phyloP scores from a whole-genome alignment of 1,140 invertebrate species.

The Caenorhabditis inopinata region DNA sequence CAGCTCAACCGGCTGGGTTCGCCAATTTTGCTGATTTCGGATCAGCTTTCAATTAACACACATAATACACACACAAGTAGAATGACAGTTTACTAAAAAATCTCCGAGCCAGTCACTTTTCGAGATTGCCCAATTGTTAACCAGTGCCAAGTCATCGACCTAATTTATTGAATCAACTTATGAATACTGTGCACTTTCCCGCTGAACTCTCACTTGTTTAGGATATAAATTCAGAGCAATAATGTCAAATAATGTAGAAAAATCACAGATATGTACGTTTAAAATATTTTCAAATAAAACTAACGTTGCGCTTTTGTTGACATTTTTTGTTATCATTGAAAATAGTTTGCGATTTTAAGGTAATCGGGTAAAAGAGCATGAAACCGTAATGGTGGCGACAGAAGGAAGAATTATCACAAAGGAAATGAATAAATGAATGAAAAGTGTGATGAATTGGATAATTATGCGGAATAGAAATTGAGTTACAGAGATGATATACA shows the following conservation, averaged over 20 bases:
- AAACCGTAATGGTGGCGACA: not conserved
- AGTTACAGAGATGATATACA: not conserved
- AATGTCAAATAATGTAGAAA: constrained; percentile 1
- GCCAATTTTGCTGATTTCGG: constrained; percentile 43
- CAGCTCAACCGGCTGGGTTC: constrained; percentile 1
- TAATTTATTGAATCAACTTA: not conserved
- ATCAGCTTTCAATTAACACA: constrained; percentile 7
- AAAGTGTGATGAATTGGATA: not conserved
- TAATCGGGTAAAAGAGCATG: too few relatives aligned
- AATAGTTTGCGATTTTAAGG: too few relatives aligned
- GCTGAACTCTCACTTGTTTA: not conserved
- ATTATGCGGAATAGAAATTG: not conserved
- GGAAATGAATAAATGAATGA: not conserved
- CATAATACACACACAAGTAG: too few relatives aligned
- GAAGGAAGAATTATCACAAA: not conserved
- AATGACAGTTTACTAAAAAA: not conserved
- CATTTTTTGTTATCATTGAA: too few relatives aligned
- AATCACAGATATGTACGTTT: not conserved
- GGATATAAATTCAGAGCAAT: constrained; percentile 4
- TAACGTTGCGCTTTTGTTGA: not conserved
- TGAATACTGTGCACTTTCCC: not conserved
- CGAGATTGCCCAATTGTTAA: not conserved
- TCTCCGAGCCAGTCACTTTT: not conserved
- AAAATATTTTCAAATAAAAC: not conserved
- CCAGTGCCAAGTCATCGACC: constrained; percentile 19